Evolutionary conservation across 2,797 vertebrate genomes (phyloP).

Genomic region (Neomorphus geoffroyi): DNA sequence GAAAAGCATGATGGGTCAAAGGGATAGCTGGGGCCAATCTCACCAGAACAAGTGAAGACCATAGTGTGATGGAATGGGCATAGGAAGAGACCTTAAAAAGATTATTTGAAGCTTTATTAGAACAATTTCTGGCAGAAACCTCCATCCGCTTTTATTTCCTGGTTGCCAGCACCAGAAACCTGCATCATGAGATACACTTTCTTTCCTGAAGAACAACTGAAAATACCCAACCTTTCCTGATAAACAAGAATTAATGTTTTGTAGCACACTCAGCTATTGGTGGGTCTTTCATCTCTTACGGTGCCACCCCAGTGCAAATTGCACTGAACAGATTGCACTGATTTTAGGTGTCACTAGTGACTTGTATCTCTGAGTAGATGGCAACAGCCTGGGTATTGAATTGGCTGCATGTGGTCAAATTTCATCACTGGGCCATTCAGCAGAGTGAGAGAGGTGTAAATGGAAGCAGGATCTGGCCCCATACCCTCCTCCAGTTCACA

Average conservation of each 20-base stretch:
- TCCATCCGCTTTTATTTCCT: neutral
- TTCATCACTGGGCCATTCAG: neutral
- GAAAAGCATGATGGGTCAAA: neutral
- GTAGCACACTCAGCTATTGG: neutral
- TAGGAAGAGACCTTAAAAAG: neutral
- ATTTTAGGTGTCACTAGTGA: neutral
- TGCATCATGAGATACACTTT: neutral
- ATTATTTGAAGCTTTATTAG: neutral
- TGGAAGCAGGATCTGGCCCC: neutral
- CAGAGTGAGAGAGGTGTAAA: neutral
- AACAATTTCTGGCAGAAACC: neutral
- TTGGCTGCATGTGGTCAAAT: neutral
- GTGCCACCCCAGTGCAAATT: too few relatives aligned
- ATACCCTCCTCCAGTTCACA: neutral
- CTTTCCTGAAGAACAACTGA: neutral
- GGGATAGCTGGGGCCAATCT: neutral
- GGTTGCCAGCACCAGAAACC: neutral
- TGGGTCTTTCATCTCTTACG: neutral
- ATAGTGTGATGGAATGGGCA: neutral
- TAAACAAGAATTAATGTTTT: neutral
- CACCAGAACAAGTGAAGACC: neutral
- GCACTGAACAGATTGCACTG: neutral
- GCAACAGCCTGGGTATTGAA: neutral
- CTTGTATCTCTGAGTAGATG: neutral
- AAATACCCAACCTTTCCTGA: neutral